Evolutionary conservation across 2,797 vertebrate species (phyloP).

Genomic region (Crenuchus spilurus): DNA sequence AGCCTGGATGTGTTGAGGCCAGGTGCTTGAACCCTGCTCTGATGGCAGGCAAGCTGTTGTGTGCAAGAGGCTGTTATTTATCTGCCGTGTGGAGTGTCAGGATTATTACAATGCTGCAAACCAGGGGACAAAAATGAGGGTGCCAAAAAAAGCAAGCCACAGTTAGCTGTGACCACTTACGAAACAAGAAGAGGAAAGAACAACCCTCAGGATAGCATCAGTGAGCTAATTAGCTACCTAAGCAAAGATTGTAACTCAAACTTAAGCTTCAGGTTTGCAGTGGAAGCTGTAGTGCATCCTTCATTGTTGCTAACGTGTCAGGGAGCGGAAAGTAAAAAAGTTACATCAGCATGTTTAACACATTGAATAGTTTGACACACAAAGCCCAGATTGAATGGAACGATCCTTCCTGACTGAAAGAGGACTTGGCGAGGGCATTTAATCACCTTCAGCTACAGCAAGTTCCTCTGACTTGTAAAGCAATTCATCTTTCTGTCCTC

Average conservation of each 20-base stretch:
- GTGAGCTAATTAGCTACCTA: background rate
- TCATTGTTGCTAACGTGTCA: too few species aligned
- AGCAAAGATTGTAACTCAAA: too few species aligned
- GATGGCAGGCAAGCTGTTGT: conserved; percentile 13
- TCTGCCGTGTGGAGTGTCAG: conserved; percentile 24
- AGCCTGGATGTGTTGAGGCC: background rate
- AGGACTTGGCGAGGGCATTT: background rate
- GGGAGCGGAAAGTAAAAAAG: too few species aligned
- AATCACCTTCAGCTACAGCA: conserved; percentile 16
- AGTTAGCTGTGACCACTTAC: background rate
- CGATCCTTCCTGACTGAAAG: too few species aligned
- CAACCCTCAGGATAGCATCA: background rate
- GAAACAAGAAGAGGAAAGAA: background rate
- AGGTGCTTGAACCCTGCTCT: conserved; percentile 24
- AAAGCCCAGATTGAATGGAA: too few species aligned
- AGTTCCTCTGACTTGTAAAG: conserved; percentile 4
- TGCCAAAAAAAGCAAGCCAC: background rate
- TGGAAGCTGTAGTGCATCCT: too few species aligned
- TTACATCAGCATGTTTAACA: too few species aligned
- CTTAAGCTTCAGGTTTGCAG: too few species aligned
- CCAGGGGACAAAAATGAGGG: conserved; percentile 4
- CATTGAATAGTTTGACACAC: too few species aligned
- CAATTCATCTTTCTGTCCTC: conserved; percentile 14
- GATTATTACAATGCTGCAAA: conserved; percentile 43
- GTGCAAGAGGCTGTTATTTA: conserved; percentile 43